Conservation (phyloP, 2,113 vertebrate genomes). For the Epinephelus cyanopodus region DNA sequence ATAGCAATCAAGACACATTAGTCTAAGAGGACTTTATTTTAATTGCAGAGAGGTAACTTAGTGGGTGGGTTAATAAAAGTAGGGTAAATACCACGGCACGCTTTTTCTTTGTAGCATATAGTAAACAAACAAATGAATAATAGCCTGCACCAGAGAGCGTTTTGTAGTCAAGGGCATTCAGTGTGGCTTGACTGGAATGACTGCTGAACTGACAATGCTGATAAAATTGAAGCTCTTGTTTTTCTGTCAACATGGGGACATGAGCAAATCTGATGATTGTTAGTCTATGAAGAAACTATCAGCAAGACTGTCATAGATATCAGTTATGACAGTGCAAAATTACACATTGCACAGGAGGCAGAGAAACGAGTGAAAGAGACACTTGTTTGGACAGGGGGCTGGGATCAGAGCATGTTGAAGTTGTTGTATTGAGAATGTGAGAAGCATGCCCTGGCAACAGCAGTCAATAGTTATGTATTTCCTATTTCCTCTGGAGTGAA, state of each 20-base stretch:
- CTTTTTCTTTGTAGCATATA: conserved; percentile 17
- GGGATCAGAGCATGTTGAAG: conserved; percentile 65
- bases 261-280: conserved; percentile 84
- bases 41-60: conserved; percentile 28
- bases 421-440: conserved; percentile 64
- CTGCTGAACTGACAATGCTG: conserved; percentile 70
- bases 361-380: conserved; percentile 66
- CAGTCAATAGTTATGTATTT: conserved; percentile 71
- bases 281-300: conserved; percentile 77
- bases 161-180: conserved; percentile 64
- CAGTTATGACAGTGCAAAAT: conserved; percentile 80
- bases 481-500: conserved; percentile 64
- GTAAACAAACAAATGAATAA: conserved; percentile 59
- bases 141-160: conserved; percentile 27
- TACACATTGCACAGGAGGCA: conserved; percentile 69
- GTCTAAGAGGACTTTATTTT: conserved; percentile 57
- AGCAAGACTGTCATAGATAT: conserved; percentile 79
- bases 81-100: not conserved
- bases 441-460: conserved; percentile 47
- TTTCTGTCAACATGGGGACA: conserved; percentile 79
- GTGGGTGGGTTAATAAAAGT: conserved; percentile 34
- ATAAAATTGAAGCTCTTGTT: conserved; percentile 76
- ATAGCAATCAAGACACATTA: conserved; percentile 44
- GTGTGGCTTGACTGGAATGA: conserved; percentile 57
- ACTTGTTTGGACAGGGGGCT: conserved; percentile 63